A percentile compares a stretch with the other conserved stretches of the same genome.
phyloP scores from a whole-genome alignment of 2,888 invertebrate genomes.

The Lepidonotus clava region DNA sequence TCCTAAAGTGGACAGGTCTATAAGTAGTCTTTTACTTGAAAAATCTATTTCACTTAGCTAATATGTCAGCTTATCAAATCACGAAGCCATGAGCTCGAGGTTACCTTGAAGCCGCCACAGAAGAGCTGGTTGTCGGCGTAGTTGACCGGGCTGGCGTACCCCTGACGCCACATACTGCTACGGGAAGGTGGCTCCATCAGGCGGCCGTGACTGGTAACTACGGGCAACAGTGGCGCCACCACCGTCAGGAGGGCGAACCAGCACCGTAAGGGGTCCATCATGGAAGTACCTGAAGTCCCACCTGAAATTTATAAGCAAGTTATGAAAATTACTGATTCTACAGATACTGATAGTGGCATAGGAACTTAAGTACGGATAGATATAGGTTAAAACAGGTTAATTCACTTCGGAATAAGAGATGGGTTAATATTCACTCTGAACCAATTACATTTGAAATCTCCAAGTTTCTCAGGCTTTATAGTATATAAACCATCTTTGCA shows the following conservation, averaged over 20 bases:
- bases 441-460: too few relatives aligned
- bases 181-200: constrained; percentile 95
- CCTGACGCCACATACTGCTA: constrained; percentile 97
- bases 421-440: too few relatives aligned
- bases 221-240: background rate
- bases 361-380: too few relatives aligned
- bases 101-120: constrained; percentile 62
- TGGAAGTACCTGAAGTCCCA: background rate
- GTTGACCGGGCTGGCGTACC: constrained; percentile 89
- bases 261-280: background rate
- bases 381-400: too few relatives aligned
- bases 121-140: constrained; percentile 63
- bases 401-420: too few relatives aligned
- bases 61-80: too few relatives aligned
- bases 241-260: constrained; percentile 8
- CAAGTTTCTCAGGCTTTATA: too few relatives aligned
- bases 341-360: too few relatives aligned
- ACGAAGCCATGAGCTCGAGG: too few relatives aligned
- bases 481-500: too few relatives aligned
- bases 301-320: background rate
- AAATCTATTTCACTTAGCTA: background rate
- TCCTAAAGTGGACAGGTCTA: too few relatives aligned
- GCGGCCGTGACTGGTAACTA: constrained; percentile 83
- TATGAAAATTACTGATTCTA: background rate
- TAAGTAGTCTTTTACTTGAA: too few relatives aligned